A percentile compares a stretch with the other conserved stretches of the same genome.
These are phyloP conservation scores for Anolis carolinensis DNA, from an alignment of 2,113 vertebrate species.

Conservation along the genomic window DNA sequence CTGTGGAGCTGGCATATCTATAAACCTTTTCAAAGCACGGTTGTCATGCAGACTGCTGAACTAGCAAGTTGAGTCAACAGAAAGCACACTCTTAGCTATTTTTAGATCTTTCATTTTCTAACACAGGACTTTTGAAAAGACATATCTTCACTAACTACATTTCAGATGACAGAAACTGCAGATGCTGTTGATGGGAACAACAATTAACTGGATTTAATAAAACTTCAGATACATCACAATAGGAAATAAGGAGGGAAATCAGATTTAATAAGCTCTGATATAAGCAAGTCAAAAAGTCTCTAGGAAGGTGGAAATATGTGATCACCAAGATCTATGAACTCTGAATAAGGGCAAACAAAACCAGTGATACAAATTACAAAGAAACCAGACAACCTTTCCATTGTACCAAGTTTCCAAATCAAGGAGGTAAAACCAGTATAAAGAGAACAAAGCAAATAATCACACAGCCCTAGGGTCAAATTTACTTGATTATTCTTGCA, in stretches of 20 bases:
- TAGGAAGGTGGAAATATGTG: background rate
- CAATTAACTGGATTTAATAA: background rate
- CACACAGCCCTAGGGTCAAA: background rate
- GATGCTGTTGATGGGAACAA: background rate
- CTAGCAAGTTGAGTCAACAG: background rate
- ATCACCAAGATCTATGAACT: background rate
- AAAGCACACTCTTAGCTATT: background rate
- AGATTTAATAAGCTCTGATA: background rate
- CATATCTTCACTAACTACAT: background rate
- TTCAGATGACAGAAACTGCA: background rate
- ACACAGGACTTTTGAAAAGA: background rate
- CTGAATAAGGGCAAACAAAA: background rate
- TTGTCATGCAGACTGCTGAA: constrained; percentile 11
- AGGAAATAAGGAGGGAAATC: background rate
- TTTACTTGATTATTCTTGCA: background rate
- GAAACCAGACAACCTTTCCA: background rate
- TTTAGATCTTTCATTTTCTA: constrained; percentile 3
- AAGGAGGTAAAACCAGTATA: background rate
- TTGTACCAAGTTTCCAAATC: background rate
- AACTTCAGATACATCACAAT: background rate
- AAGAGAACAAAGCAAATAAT: background rate
- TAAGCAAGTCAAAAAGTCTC: background rate
- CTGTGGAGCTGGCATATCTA: background rate
- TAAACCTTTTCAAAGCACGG: background rate
- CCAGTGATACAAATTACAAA: background rate